Evolutionary conservation across 2,797 vertebrate species (phyloP).

Genomic region (Xyrichtys novacula): DNA sequence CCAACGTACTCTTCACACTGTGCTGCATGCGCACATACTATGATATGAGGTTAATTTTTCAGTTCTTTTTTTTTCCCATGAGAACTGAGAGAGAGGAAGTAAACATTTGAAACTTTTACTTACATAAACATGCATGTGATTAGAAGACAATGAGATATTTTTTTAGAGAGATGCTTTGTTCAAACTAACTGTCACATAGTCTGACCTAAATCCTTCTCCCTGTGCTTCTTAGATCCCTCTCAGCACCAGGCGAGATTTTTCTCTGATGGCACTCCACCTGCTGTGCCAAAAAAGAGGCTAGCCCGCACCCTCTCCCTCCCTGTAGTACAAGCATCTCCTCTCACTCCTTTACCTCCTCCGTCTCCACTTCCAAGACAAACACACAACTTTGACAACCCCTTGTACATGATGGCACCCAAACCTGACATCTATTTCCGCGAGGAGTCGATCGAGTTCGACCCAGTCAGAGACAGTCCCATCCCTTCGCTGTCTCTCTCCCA

Average conservation of each 20-base stretch:
- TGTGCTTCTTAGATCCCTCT: constrained; percentile 50
- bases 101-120: constrained; percentile 50
- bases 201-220: constrained; percentile 16
- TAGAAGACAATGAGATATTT: not conserved
- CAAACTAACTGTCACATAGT: not conserved
- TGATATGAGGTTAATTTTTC: constrained; percentile 8
- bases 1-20: not conserved
- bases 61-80: constrained; percentile 54
- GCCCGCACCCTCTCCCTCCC: constrained; percentile 80
- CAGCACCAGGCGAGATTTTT: constrained; percentile 73
- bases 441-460: constrained; percentile 32
- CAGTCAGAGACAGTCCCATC: not conserved
- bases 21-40: constrained; percentile 1
- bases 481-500: constrained; percentile 49
- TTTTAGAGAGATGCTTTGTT: not conserved
- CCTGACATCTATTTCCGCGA: not conserved
- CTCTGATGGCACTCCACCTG: constrained; percentile 79
- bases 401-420: constrained; percentile 70
- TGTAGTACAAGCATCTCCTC: not conserved
- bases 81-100: constrained; percentile 74
- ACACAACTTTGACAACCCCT: constrained; percentile 76
- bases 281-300: constrained; percentile 81
- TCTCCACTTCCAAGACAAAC: constrained; percentile 30
- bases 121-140: constrained; percentile 8
- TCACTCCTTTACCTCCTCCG: constrained; percentile 18